A percentile compares a stretch with the other conserved stretches of the same genome.
phyloP scores from a whole-genome alignment of 1,140 invertebrate species.

The Macrobrachium nipponense region DNA sequence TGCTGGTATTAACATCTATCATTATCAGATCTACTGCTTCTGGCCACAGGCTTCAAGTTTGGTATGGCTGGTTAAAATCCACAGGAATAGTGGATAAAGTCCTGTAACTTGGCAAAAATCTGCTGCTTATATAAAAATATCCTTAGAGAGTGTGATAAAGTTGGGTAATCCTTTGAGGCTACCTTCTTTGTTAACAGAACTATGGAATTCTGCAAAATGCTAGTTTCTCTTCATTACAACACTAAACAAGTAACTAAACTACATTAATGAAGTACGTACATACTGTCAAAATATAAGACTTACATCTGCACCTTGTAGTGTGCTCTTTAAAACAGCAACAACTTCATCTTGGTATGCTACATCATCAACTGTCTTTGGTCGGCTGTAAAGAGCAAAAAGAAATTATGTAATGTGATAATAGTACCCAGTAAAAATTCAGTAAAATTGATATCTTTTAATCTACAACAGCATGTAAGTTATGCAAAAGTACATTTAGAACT shows the following conservation, averaged over 20 bases:
- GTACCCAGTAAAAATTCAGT: background rate
- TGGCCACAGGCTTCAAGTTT: too few species aligned
- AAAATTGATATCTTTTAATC: background rate
- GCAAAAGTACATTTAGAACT: too few species aligned
- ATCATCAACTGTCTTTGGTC: slow-evolving; percentile 94
- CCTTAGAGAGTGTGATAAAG: too few species aligned
- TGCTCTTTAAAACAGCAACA: slow-evolving; percentile 89
- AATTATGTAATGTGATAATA: slow-evolving; percentile 47
- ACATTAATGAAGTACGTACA: background rate
- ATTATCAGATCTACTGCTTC: too few species aligned
- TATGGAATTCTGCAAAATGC: background rate
- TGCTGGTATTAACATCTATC: too few species aligned
- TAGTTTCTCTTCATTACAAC: background rate
- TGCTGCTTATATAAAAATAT: too few species aligned
- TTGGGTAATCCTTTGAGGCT: too few species aligned
- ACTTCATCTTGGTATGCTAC: slow-evolving; percentile 98
- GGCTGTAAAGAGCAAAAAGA: slow-evolving; percentile 73
- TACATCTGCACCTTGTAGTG: slow-evolving; percentile 73
- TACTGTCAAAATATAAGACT: slow-evolving; percentile 42
- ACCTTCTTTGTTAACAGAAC: too few species aligned
- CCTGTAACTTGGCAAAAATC: too few species aligned
- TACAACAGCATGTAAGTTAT: background rate
- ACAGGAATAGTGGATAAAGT: too few species aligned
- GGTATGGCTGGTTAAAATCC: too few species aligned
- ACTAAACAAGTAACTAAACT: slow-evolving; percentile 7